These are phyloP conservation scores for Spicauda simplicius DNA, from an alignment of 2,888 invertebrate species.

Conservation along the genomic window DNA sequence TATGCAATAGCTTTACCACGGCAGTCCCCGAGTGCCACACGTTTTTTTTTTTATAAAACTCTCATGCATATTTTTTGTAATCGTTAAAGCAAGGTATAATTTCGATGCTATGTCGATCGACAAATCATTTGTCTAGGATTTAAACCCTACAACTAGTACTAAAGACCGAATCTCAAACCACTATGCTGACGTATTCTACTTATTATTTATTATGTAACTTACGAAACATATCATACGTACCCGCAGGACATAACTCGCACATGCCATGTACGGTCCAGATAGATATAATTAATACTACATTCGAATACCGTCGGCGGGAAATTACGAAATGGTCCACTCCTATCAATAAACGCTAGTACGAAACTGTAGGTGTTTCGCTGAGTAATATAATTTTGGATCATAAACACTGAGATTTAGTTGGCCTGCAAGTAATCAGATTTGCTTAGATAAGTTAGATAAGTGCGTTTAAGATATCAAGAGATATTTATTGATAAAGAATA, in stretches of 20 bases:
- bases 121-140: background rate
- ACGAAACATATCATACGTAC: conserved; percentile 26
- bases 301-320: conserved; percentile 23
- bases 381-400: conserved; percentile 3
- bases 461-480: background rate
- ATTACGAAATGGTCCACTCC: conserved; percentile 37
- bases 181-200: too few relatives aligned
- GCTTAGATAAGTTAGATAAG: too few relatives aligned
- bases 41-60: too few relatives aligned
- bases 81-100: too few relatives aligned
- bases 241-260: conserved; percentile 27
- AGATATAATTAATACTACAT: conserved; percentile 33
- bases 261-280: conserved; percentile 33
- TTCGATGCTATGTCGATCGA: too few relatives aligned
- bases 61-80: too few relatives aligned
- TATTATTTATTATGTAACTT: conserved; percentile 24
- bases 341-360: conserved; percentile 14
- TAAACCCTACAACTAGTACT: too few relatives aligned
- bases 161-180: too few relatives aligned
- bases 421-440: background rate
- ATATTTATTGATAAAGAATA: too few relatives aligned
- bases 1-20: too few relatives aligned
- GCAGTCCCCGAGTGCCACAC: too few relatives aligned
- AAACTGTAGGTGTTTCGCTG: conserved; percentile 5
- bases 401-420: background rate